A percentile compares a stretch with the other conserved stretches of the same genome.
Evolutionary conservation across 2,888 invertebrate genomes (phyloP).

Genomic region (Leucozona laternaria): DNA sequence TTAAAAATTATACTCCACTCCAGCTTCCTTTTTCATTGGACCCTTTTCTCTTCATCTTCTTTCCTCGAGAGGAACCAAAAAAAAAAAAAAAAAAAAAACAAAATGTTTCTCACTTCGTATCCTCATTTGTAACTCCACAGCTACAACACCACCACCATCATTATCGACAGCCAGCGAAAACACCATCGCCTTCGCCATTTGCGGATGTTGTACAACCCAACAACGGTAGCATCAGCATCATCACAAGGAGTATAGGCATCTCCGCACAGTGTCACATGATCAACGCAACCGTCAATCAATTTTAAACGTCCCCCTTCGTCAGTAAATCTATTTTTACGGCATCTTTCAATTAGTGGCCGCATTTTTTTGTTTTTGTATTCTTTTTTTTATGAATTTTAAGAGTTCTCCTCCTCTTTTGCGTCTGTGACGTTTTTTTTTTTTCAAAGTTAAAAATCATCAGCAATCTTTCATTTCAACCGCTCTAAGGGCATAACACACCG

Average conservation of each 20-base stretch:
- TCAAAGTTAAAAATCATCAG: slow-evolving; percentile 4
- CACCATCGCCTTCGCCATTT: slow-evolving; percentile 18
- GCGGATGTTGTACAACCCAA: slow-evolving; percentile 19
- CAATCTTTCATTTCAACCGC: slow-evolving; percentile 18
- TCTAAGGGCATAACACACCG: slow-evolving; percentile 16
- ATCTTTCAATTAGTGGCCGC: slow-evolving; percentile 70
- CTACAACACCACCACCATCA: slow-evolving; percentile 6
- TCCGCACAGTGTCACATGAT: slow-evolving; percentile 35
- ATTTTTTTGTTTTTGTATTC: not conserved
- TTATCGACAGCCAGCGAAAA: slow-evolving; percentile 23
- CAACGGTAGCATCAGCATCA: not conserved
- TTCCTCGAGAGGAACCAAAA: not conserved
- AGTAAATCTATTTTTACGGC: slow-evolving; percentile 56
- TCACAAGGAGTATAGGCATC: slow-evolving; percentile 4
- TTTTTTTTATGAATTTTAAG: slow-evolving; percentile 14
- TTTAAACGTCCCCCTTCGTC: slow-evolving; percentile 32
- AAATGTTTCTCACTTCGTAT: slow-evolving; percentile 22
- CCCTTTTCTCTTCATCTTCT: slow-evolving; percentile 5
- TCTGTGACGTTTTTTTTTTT: not conserved
- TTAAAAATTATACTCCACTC: slow-evolving; percentile 18
- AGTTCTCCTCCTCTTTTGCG: not conserved
- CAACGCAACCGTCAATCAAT: slow-evolving; percentile 48
- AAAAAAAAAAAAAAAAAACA: not conserved
- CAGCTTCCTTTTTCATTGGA: slow-evolving; percentile 5
- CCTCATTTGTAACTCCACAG: slow-evolving; percentile 16